Evolutionary conservation across 2,797 vertebrate genomes (phyloP).

Genomic region (Muraenolepis orangiensis): DNA sequence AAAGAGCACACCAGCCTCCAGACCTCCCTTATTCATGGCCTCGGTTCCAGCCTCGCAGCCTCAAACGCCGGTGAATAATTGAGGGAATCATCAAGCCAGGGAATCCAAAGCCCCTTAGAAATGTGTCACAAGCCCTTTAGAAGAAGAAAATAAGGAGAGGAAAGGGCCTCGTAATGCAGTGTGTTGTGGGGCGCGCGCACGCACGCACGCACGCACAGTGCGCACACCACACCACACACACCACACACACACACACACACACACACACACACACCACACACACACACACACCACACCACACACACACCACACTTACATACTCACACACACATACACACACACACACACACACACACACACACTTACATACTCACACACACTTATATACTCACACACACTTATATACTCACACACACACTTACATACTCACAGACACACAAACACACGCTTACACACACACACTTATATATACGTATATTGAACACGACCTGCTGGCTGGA

Average conservation of each 20-base stretch:
- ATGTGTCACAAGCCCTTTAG: constrained; percentile 70
- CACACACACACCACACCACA: neutral
- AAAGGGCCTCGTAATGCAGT: constrained; percentile 53
- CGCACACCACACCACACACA: too few relatives aligned
- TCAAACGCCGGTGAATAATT: constrained; percentile 70
- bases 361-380: constrained; percentile 31
- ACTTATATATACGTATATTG: constrained; percentile 25
- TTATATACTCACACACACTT: neutral
- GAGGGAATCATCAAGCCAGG: constrained; percentile 71
- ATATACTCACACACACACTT: constrained; percentile 15
- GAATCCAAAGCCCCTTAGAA: constrained; percentile 71
- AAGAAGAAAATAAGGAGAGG: constrained; percentile 40
- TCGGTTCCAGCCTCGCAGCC: constrained; percentile 67
- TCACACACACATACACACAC: neutral
- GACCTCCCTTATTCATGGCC: constrained; percentile 69
- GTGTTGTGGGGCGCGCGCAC: constrained; percentile 22
- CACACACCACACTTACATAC: too few relatives aligned
- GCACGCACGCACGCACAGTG: neutral
- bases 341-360: too few relatives aligned
- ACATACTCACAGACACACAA: constrained; percentile 24
- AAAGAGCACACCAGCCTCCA: constrained; percentile 46
- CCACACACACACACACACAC: neutral
- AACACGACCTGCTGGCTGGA: constrained; percentile 22
- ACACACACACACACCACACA: constrained; percentile 6
- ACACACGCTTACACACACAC: too few relatives aligned